Percentiles rank a stretch among this genome's conserved stretches.
These are phyloP conservation scores for Cydia fagiglandana DNA, from an alignment of 1,140 invertebrate genomes.

Conservation along the genomic window DNA sequence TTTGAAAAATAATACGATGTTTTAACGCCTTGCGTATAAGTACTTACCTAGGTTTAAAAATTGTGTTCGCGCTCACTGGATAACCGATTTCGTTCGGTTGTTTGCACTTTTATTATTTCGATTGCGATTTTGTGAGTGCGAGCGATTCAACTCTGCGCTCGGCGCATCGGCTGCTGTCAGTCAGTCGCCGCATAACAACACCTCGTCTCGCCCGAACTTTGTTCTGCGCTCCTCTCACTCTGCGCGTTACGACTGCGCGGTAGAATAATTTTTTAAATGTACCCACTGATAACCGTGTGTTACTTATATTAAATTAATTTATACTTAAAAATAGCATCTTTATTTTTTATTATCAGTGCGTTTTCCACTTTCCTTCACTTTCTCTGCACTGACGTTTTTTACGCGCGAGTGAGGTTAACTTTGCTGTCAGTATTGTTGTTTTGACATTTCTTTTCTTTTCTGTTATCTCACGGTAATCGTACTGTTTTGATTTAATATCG, in stretches of 20 bases:
- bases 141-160: neutral
- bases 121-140: constrained; percentile 5
- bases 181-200: neutral
- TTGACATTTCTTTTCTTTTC: constrained; percentile 26
- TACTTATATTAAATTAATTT: neutral
- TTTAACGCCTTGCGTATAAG: no score
- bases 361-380: constrained; percentile 27
- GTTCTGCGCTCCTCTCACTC: constrained; percentile 1
- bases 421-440: constrained; percentile 31
- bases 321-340: neutral
- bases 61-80: no score
- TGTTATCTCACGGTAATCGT: constrained; percentile 5
- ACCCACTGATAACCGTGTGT: neutral
- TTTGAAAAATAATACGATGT: no score
- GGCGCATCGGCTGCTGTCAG: neutral
- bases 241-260: constrained; percentile 9
- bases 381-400: constrained; percentile 23
- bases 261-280: neutral
- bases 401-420: constrained; percentile 29
- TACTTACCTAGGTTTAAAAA: no score
- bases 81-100: no score
- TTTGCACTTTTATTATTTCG: no score
- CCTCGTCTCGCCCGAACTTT: constrained; percentile 23
- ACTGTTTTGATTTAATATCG: constrained; percentile 28
- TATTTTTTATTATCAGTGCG: neutral